phyloP scores from a whole-genome alignment of 2,888 invertebrate genomes.

The Stegana nigrithorax region DNA sequence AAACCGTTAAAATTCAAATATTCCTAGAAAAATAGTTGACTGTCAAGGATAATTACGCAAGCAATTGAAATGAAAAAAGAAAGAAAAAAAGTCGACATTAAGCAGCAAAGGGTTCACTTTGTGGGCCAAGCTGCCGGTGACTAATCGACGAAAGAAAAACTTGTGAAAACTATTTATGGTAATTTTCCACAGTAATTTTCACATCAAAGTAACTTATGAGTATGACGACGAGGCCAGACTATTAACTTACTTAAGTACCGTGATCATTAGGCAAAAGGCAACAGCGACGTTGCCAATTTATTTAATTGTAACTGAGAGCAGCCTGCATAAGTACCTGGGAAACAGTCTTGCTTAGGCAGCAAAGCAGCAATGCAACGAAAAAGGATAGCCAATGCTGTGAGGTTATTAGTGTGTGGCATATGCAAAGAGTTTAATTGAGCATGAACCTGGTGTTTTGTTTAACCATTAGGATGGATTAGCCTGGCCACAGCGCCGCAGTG shows the following conservation, averaged over 20 bases:
- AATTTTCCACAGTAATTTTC: constrained; percentile 11
- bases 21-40: not conserved
- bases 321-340: no score
- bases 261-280: constrained; percentile 6
- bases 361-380: not conserved
- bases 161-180: constrained; percentile 11
- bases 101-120: not conserved
- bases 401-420: not conserved
- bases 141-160: not conserved
- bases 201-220: constrained; percentile 12
- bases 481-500: no score
- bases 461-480: not conserved
- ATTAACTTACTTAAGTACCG: not conserved
- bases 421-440: constrained; percentile 6
- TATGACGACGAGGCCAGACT: not conserved
- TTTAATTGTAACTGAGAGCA: constrained; percentile 45
- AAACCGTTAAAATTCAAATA: constrained; percentile 11
- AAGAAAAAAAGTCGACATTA: not conserved
- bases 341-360: not conserved
- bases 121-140: no score
- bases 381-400: not conserved
- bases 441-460: constrained; percentile 9
- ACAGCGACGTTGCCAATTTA: constrained; percentile 35
- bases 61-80: not conserved
- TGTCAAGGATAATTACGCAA: constrained; percentile 9